Evolutionary conservation across 2,888 invertebrate species (phyloP), one percentile per base, ranked within the genome.

Genomic region (Ametastegia equiseti): DNA sequence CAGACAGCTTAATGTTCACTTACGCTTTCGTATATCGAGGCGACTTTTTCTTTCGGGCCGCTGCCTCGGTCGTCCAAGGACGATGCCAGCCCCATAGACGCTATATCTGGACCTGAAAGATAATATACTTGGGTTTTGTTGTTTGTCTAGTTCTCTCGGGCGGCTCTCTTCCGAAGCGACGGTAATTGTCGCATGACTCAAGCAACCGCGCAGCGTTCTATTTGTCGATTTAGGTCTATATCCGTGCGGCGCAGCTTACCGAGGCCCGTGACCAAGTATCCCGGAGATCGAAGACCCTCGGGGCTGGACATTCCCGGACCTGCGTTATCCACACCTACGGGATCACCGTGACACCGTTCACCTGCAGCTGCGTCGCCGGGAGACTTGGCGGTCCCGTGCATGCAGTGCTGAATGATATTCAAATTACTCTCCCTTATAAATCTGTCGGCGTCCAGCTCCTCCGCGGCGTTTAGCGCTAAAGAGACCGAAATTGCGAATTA

Each of bases 1-100:
- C 63, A n/a, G 13, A 30, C 15, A 36, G 19, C n/a, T 33, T 73
- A 39, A 80, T 65, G n/a, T n/a, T n/a, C n/a, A 78, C 82, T 86
- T 82, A 88, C 88, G 83, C 84, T 86, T 83, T 88, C 86, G 23
- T 84, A 86, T 50, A 67, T 71, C 15, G 81, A n/a, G 0, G 50
- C 1, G 13, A 54, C 71, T 86, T 63, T 85, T 86, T 36, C 83
- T 82, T 80, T 84, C 9, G 84, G 30, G 83, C 83, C 67, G 84
- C 88, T 84, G n/a, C 88, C 83, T 3, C 85, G 87, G 73, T 94
- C 93, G 47, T 93, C 92, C 82, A 93, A 92, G 11, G 93, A 92
- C 63, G 93, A 92, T 0, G 93, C 95, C 2, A 97, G 92, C 23
- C 97, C 97, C 93, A 98, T 95, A 11, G 96, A 95, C 3, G 95